A percentile compares a stretch with the other conserved stretches of the same genome.
phyloP scores from a whole-genome alignment of 30 jellyfish, hydroid and myxozoan species.

The Chrysaora quinquecirrha region DNA sequence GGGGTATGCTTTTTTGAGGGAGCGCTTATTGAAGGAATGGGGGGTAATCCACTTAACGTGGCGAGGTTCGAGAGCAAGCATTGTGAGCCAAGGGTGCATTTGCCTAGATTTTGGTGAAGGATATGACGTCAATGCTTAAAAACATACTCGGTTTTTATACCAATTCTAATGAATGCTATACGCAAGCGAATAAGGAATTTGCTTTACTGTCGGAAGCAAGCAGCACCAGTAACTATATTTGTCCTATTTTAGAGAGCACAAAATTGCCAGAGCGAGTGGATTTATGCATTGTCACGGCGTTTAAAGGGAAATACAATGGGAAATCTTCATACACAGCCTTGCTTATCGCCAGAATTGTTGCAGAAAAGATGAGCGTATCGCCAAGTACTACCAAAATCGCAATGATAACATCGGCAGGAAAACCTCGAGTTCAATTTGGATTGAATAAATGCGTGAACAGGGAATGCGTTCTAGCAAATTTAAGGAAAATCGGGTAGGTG shows the following conservation, averaged over 20 bases:
- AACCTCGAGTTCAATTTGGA: background rate
- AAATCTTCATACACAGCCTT: background rate
- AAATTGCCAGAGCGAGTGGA: background rate
- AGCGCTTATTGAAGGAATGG: no score
- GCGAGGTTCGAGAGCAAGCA: no score
- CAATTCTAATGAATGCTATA: no score
- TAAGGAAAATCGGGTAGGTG: conserved; percentile 3
- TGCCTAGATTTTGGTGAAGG: no score
- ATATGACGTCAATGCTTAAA: no score
- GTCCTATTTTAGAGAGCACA: background rate
- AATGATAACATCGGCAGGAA: background rate
- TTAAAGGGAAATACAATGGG: background rate
- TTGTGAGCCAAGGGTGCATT: no score
- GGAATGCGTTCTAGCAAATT: conserved; percentile 19
- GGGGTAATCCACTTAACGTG: no score
- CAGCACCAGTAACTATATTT: no score
- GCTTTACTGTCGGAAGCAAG: no score
- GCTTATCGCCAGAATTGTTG: background rate
- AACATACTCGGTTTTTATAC: no score
- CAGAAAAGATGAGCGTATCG: conserved; percentile 12
- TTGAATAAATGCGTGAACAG: conserved; percentile 19
- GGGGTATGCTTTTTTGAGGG: no score
- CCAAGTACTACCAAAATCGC: conserved; percentile 31
- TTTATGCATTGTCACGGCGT: background rate
- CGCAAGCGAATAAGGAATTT: no score